Evolutionary conservation across 30 jellyfish, hydroid and myxozoan genomes (phyloP), one percentile per base, ranked within the genome.

Genomic region (Hydractinia echinata): DNA sequence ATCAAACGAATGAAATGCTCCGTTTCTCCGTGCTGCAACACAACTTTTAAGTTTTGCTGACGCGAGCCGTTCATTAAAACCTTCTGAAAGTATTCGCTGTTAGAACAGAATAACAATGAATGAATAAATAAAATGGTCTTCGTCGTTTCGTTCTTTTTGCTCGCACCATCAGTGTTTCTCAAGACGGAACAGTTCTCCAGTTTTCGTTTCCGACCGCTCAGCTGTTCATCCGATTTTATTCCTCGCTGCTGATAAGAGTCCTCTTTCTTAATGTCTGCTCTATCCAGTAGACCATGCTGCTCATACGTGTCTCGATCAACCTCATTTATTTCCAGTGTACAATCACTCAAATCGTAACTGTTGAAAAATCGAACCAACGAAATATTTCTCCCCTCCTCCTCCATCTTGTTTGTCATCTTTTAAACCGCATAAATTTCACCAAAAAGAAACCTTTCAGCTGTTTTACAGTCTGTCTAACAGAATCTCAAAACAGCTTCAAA

Each of bases 321-420:
- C 67, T 80, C 87, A 18, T 48, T 67, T 16, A 80, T 61, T 10
- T 80, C 87, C 18, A 80, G 55, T 30, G 79, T 68, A 50, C 87
- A 64, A 51, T 80, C 87, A 67, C 87, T 80, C 53, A 80, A 58
- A 61, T 80, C 87, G 21, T 80, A 39, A 21, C 87, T 61, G 85
- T 80, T 80, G 54, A 80, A 80, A n/a, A 80, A 62, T 20, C 83
- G 61, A 5, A 68, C 87, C 10, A 80, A 58, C 10, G 87, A 68
- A 49, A 71, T 19, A 50, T 71, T 58, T 71, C 5, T 71, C 4
- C 60, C 60, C 13, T 71, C 69, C 15, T 30, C 44, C 69, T 18
- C 15, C 16, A 11, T 11, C 19, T 58, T 18, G 69, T 13, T 58
- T 58, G 69, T 58, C 19, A 18, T 58, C 1, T 18, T 58, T 58